Percentiles rank a stretch among this genome's conserved stretches.
Conservation (phyloP, 2,113 vertebrate species). For the Manacus vitellinus region DNA sequence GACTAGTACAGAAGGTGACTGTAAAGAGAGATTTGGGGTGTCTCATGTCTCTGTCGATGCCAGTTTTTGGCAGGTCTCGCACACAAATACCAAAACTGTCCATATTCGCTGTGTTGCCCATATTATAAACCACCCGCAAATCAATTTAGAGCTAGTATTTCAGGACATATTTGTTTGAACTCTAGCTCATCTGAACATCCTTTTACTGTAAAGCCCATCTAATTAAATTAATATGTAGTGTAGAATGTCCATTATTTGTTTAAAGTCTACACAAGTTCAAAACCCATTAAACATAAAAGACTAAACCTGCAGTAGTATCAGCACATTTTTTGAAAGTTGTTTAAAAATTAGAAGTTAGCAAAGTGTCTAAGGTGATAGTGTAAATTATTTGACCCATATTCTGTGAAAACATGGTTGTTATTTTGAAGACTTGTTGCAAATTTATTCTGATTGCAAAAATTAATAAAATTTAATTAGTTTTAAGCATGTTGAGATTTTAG, state of each 20-base stretch:
- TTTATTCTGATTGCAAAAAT: not conserved
- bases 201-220: not conserved
- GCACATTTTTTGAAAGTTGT: slow-evolving; percentile 5
- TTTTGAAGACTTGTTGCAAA: slow-evolving; percentile 1
- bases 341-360: slow-evolving; percentile 1
- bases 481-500: not conserved
- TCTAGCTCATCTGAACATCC: slow-evolving; percentile 8
- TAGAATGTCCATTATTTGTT: slow-evolving; percentile 36
- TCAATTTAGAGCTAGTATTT: not conserved
- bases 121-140: not conserved
- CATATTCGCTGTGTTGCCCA: not conserved
- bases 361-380: slow-evolving; percentile 5
- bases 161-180: not conserved
- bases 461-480: not conserved
- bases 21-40: not conserved
- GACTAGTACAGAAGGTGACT: not conserved
- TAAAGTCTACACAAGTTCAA: slow-evolving; percentile 45
- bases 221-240: slow-evolving; percentile 39
- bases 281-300: slow-evolving; percentile 10
- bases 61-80: not conserved
- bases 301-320: not conserved
- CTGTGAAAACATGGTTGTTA: not conserved
- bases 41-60: not conserved
- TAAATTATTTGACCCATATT: slow-evolving; percentile 43
- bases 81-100: not conserved